A percentile compares a stretch with the other conserved stretches of the same genome.
These are phyloP conservation scores for Chaetorhynchus papuensis DNA, from an alignment of 2,113 vertebrate genomes.

Conservation along the genomic window DNA sequence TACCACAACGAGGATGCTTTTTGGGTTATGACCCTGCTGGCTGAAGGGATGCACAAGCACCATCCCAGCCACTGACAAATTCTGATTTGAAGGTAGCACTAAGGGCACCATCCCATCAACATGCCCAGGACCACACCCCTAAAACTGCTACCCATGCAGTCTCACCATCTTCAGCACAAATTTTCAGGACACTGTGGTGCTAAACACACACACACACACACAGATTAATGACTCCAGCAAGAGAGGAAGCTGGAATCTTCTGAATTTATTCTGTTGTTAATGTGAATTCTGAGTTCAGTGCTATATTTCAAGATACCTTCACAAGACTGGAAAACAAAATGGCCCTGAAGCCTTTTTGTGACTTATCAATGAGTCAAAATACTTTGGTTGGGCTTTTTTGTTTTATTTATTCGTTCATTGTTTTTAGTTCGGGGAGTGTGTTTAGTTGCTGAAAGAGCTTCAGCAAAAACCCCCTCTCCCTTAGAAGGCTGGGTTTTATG, in stretches of 20 bases:
- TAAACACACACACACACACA: too few relatives aligned
- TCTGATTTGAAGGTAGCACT: not conserved
- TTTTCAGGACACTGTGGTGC: not conserved
- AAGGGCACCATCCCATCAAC: not conserved
- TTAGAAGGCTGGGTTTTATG: not conserved
- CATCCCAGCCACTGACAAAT: not conserved
- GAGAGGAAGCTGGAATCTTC: not conserved
- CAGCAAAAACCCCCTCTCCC: not conserved
- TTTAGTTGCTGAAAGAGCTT: not conserved
- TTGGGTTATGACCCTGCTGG: not conserved
- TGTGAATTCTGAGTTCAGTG: not conserved
- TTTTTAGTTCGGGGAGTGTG: not conserved
- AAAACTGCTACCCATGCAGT: not conserved
- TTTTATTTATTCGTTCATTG: not conserved
- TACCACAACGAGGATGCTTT: rapidly evolving
- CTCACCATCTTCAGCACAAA: not conserved
- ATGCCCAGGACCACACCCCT: not conserved
- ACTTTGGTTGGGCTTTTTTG: not conserved
- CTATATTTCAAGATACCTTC: not conserved
- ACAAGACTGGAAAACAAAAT: not conserved
- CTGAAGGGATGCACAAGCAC: not conserved
- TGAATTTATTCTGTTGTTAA: not conserved
- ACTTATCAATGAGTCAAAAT: not conserved
- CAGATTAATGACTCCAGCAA: not conserved
- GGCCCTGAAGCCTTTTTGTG: not conserved